A percentile compares a stretch with the other conserved stretches of the same genome.
phyloP scores from a whole-genome alignment of 2,113 vertebrate species.

The Neogobius melanostomus region DNA sequence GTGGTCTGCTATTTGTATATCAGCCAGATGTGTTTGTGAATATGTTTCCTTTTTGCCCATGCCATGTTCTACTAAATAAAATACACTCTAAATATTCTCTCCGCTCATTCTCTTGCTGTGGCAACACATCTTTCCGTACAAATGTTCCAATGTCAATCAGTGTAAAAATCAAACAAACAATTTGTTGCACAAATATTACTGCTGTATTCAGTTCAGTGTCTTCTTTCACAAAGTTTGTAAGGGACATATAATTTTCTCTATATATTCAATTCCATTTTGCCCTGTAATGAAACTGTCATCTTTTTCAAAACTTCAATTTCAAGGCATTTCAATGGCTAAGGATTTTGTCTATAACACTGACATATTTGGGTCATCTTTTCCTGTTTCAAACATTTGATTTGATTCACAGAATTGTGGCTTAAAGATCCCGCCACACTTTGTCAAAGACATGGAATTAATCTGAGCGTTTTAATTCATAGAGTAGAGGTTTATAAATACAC shows the following conservation, averaged over 20 bases:
- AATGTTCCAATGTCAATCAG: not conserved
- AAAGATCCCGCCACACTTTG: too few species aligned
- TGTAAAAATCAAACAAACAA: too few species aligned
- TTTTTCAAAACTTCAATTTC: not conserved
- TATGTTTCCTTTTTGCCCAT: slow-evolving; percentile 64
- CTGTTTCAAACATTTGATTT: not conserved
- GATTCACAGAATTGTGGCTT: not conserved
- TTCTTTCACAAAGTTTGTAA: not conserved
- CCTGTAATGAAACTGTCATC: not conserved
- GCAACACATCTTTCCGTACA: not conserved
- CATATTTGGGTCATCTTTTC: not conserved
- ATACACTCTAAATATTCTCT: slow-evolving; percentile 44
- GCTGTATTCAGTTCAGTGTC: not conserved
- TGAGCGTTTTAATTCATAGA: too few species aligned
- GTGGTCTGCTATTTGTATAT: slow-evolving; percentile 46
- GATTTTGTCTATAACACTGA: not conserved
- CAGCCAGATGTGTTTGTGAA: slow-evolving; percentile 61
- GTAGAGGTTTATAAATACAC: too few species aligned
- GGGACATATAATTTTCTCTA: not conserved
- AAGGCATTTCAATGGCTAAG: not conserved
- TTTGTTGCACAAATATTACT: not conserved
- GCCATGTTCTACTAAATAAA: slow-evolving; percentile 72
- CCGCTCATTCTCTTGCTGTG: not conserved
- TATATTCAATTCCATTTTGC: not conserved
- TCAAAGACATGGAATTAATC: too few species aligned